Evolutionary conservation across 2,113 vertebrate species (phyloP).

Genomic region (Tylochromis polylepis): DNA sequence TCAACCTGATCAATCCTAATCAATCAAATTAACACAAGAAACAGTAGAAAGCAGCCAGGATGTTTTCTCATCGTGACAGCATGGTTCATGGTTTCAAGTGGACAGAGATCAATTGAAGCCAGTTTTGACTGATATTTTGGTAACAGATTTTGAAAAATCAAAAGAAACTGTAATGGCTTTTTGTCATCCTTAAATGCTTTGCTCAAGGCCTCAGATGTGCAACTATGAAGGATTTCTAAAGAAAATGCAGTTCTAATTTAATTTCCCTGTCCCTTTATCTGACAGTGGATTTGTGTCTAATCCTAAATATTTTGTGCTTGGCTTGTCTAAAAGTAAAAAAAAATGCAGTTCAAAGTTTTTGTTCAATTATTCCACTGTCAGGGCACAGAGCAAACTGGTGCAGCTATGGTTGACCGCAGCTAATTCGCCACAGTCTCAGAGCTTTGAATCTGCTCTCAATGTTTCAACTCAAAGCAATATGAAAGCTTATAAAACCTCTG

Average conservation of each 20-base stretch:
- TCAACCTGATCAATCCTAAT: neutral
- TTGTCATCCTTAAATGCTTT: neutral
- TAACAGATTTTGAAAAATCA: neutral
- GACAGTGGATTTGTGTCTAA: slow-evolving; percentile 8
- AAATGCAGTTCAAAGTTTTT: slow-evolving; percentile 2
- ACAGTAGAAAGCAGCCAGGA: too few relatives aligned
- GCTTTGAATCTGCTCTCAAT: slow-evolving; percentile 47
- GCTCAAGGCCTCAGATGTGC: neutral
- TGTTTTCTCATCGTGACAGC: too few relatives aligned
- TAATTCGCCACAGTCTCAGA: slow-evolving; percentile 33
- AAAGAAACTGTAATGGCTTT: neutral
- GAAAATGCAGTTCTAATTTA: neutral
- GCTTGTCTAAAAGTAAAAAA: neutral
- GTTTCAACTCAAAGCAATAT: slow-evolving; percentile 58
- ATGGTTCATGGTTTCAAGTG: neutral
- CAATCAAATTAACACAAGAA: neutral
- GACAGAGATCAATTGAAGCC: neutral
- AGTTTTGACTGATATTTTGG: neutral
- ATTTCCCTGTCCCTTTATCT: slow-evolving; percentile 9
- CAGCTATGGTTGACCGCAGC: slow-evolving; percentile 25
- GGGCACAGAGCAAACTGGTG: neutral
- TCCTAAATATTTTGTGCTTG: neutral
- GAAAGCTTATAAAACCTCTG: slow-evolving; percentile 59
- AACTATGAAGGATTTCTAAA: neutral
- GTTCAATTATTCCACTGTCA: slow-evolving; percentile 29